A percentile compares a stretch with the other conserved stretches of the same genome.
Evolutionary conservation across 2,888 invertebrate species (phyloP).

Genomic region (Microctonus brassicae): DNA sequence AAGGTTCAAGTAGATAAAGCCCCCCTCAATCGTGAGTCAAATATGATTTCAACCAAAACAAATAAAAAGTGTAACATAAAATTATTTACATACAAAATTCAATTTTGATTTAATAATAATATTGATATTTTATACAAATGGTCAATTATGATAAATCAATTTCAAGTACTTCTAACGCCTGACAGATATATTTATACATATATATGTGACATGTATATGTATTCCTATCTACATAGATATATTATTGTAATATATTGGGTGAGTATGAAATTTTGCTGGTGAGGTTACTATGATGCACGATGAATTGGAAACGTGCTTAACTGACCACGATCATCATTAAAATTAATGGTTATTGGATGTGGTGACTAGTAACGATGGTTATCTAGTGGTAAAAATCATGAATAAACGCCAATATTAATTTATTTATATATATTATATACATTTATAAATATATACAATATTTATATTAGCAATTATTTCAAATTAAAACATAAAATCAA

Average conservation of each 20-base stretch:
- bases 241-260: constrained; percentile 5
- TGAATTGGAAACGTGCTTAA: constrained; percentile 46
- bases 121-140: background rate
- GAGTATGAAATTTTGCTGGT: constrained; percentile 27
- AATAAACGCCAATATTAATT: constrained; percentile 10
- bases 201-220: background rate
- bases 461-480: too few relatives aligned
- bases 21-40: too few relatives aligned
- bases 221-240: too few relatives aligned
- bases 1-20: too few relatives aligned
- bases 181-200: background rate
- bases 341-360: constrained; percentile 53
- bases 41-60: too few relatives aligned
- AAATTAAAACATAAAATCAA: too few relatives aligned
- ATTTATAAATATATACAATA: too few relatives aligned
- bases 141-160: constrained; percentile 18
- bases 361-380: constrained; percentile 26
- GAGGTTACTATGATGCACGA: constrained; percentile 43
- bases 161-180: background rate
- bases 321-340: constrained; percentile 50
- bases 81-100: background rate
- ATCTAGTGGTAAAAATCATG: constrained; percentile 14
- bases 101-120: background rate
- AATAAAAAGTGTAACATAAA: too few relatives aligned
- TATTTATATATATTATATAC: background rate